Conservation (phyloP, 1,140 invertebrate genomes). For the Euwallacea fornicatus region DNA sequence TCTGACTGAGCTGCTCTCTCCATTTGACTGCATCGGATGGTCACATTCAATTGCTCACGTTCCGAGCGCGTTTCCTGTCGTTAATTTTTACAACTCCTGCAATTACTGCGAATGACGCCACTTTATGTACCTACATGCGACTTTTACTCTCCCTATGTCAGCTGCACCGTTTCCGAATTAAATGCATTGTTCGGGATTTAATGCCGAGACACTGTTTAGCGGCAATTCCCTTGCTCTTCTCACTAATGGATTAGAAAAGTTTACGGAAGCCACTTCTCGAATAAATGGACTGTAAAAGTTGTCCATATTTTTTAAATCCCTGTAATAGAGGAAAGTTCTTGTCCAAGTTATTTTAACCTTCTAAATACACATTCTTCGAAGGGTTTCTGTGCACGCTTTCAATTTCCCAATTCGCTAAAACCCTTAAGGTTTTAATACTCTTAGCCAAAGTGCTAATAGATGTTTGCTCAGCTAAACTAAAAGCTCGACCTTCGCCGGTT, state of each 20-base stretch:
- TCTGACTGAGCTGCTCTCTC: conserved; percentile 40
- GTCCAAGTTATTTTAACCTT: no score
- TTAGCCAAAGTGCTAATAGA: conserved; percentile 18
- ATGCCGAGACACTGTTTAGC: not conserved
- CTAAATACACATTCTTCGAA: no score
- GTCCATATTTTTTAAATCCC: no score
- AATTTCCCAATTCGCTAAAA: conserved; percentile 15
- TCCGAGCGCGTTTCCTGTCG: conserved; percentile 51
- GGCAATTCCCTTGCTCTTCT: not conserved
- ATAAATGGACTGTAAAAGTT: no score
- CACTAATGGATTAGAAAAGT: no score
- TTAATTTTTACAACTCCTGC: conserved; percentile 50
- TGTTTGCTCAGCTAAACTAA: conserved; percentile 18
- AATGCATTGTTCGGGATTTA: conserved; percentile 7
- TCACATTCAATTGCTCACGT: conserved; percentile 52
- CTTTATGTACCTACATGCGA: conserved; percentile 39
- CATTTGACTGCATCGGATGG: conserved; percentile 44
- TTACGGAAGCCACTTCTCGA: no score
- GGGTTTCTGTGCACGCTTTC: not conserved
- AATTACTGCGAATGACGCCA: conserved; percentile 47
- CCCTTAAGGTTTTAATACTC: conserved; percentile 17
- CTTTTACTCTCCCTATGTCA: conserved; percentile 13
- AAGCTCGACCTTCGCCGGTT: conserved; percentile 12
- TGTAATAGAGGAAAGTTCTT: no score
- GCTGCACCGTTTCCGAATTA: conserved; percentile 19